phyloP scores from a whole-genome alignment of 2,888 invertebrate species.

The Neocrepidodera transversa region DNA sequence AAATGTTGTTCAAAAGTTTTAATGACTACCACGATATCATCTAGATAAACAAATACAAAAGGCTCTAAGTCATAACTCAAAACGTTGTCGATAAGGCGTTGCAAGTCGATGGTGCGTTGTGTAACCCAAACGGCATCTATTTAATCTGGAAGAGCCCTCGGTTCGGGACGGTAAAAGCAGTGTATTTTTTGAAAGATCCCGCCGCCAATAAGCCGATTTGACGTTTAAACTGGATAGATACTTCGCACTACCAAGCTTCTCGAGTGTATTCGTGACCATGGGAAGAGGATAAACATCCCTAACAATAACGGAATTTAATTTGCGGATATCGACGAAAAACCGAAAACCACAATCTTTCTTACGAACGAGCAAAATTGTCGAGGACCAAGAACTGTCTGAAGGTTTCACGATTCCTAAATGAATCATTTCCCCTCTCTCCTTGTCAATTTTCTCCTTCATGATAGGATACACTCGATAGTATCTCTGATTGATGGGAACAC shows the following conservation, averaged over 20 bases:
- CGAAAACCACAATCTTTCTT: constrained; percentile 48
- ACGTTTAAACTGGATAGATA: constrained; percentile 31
- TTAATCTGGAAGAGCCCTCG: constrained; percentile 24
- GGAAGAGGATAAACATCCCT: constrained; percentile 31
- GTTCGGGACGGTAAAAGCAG: constrained; percentile 21
- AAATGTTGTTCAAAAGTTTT: too few relatives aligned
- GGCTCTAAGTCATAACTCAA: too few relatives aligned
- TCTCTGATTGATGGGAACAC: background rate
- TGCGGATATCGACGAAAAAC: constrained; percentile 43
- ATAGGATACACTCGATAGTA: background rate
- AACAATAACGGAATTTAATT: constrained; percentile 38
- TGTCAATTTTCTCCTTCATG: background rate
- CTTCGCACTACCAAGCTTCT: constrained; percentile 26
- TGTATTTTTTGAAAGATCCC: constrained; percentile 13
- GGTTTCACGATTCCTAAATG: background rate
- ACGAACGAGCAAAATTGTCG: constrained; percentile 42
- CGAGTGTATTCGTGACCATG: constrained; percentile 17
- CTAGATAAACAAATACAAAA: too few relatives aligned
- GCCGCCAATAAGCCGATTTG: constrained; percentile 30
- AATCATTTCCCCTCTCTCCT: background rate
- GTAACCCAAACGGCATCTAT: constrained; percentile 43
- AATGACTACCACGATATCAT: too few relatives aligned
- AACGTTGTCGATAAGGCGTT: constrained; percentile 34
- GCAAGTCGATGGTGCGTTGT: constrained; percentile 35
- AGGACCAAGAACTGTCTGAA: constrained; percentile 46